Percentiles rank a stretch among this genome's conserved stretches.
phyloP scores from a whole-genome alignment of 2,888 invertebrate genomes.

The Invenusta paracnida region DNA sequence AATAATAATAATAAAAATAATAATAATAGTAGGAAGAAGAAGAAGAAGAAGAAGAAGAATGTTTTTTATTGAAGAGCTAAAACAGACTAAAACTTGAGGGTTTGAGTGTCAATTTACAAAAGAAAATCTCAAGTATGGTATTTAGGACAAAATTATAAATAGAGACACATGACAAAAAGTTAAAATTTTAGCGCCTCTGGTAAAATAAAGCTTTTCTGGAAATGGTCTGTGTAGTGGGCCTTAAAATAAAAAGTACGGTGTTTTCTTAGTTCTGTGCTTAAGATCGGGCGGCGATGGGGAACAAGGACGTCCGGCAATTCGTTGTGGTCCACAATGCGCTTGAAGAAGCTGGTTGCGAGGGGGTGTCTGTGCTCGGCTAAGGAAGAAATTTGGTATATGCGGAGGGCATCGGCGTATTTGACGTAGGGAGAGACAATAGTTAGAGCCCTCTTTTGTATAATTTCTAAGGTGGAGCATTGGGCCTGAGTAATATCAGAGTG shows the following conservation, averaged over 20 bases:
- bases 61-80: no score
- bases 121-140: neutral
- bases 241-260: neutral
- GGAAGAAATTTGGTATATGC: neutral
- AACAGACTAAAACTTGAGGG: neutral
- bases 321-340: neutral
- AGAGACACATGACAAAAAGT: neutral
- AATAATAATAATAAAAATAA: no score
- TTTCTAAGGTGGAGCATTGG: neutral
- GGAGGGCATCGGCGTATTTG: neutral
- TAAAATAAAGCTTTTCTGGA: neutral
- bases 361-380: neutral
- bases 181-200: neutral
- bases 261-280: neutral
- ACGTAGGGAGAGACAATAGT: neutral
- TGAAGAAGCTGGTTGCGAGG: neutral
- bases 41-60: no score
- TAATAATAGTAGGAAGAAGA: no score
- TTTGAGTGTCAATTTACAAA: neutral
- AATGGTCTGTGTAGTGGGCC: neutral
- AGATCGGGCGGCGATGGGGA: neutral
- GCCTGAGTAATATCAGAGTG: neutral
- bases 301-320: neutral
- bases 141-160: neutral
- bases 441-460: neutral